Evolutionary conservation across 2,797 vertebrate species (phyloP), one percentile per base, ranked within the genome.

Genomic region (Neosalanx taihuensis): DNA sequence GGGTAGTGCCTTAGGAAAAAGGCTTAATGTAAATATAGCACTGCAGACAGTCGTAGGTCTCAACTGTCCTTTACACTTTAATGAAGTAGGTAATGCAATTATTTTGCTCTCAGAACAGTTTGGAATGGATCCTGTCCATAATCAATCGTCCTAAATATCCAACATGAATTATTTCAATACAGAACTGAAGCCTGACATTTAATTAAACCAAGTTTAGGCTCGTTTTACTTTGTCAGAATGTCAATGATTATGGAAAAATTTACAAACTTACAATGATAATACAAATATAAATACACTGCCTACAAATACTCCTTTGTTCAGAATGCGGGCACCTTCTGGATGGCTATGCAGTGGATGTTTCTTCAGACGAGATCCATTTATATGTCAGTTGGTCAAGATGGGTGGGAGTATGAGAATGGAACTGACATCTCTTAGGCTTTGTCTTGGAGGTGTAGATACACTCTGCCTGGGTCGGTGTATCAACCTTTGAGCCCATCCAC

Each of bases 261-360:
- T 35, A n/a, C 7, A 64, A 41, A 41, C 7, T 7, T 41, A 12
- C 13, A 20, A 31, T n/a, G 13, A 17, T 18, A 10, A 10, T 31
- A n/a, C 7, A 63, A 35, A 63, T 6, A 63, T 7, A 63, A 63
- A 18, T 41, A 41, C 61, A 4, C 15, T 63, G 5, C 17, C 33
- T 33, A 35, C n/a, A 4, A 64, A 37, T 10, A n/a, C 17, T 37
- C 10, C 12, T 64, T 18, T 15, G 49, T 53, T 59, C 57, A 23
- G 57, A 26, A 23, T 59, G n/a, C 29, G 58, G 7, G n/a, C 20
- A 18, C 58, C 9, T 26, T 59, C 7, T 69, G 70, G 76, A 79
- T 80, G 75, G 56, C 51, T 53, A 64, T 79, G 18, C 70, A 59
- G 87, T 88, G 83, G 88, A 84, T 26, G 86, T 85, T 85, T 79